phyloP scores from a whole-genome alignment of 2,113 vertebrate genomes.

The Poecile atricapillus region DNA sequence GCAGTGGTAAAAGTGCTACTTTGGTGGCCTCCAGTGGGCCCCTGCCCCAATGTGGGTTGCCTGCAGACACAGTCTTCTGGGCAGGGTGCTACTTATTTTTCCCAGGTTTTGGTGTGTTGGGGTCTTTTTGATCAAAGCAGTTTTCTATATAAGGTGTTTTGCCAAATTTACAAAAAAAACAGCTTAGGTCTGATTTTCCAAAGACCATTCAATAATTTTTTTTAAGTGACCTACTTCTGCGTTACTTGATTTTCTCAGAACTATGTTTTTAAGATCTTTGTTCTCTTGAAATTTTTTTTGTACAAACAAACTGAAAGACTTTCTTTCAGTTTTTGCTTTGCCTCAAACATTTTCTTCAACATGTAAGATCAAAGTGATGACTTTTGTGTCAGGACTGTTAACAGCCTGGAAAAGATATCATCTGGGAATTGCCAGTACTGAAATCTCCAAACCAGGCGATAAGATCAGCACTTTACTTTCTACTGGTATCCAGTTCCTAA shows the following conservation, averaged over 20 bases:
- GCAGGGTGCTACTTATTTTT: background rate
- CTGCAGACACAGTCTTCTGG: background rate
- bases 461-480: background rate
- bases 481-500: background rate
- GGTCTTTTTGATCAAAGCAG: background rate
- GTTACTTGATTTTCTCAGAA: background rate
- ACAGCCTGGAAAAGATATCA: background rate
- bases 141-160: background rate
- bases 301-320: background rate
- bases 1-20: background rate
- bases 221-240: background rate
- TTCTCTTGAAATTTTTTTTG: background rate
- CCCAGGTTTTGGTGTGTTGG: background rate
- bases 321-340: background rate
- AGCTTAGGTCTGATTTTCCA: constrained; percentile 36
- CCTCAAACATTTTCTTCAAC: background rate
- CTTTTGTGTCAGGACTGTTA: background rate
- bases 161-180: background rate
- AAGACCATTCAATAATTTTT: constrained; percentile 23
- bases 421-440: background rate
- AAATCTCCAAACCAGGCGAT: background rate
- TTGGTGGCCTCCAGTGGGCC: background rate
- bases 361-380: background rate
- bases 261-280: background rate
- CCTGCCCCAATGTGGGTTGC: background rate